phyloP scores from a whole-genome alignment of 2,888 invertebrate genomes.

The Lomographa bimaculata region DNA sequence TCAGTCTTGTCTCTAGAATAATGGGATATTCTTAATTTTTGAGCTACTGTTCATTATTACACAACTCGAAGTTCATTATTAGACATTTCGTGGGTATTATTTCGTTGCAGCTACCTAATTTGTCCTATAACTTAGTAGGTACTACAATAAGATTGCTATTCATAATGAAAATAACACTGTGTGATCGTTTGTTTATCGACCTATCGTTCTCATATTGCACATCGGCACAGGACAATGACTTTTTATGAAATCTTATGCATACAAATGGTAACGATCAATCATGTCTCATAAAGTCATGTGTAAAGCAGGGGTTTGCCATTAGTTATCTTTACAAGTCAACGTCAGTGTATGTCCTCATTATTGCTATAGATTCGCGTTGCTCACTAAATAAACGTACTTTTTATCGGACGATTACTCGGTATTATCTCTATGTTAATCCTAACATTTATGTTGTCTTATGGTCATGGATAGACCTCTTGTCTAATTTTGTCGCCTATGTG shows the following conservation, averaged over 20 bases:
- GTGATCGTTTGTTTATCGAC: constrained; percentile 43
- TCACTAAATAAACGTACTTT: constrained; percentile 10
- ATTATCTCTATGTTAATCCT: constrained; percentile 9
- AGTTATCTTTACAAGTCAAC: too few relatives aligned
- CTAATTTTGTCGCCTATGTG: too few relatives aligned
- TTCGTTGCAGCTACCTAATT: too few relatives aligned
- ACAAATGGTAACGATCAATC: constrained; percentile 20
- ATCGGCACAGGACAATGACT: constrained; percentile 55
- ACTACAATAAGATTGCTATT: constrained; percentile 41
- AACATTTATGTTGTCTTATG: too few relatives aligned
- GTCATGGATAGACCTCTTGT: too few relatives aligned
- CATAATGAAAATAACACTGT: constrained; percentile 45
- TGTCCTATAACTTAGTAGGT: too few relatives aligned
- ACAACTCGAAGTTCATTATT: too few relatives aligned
- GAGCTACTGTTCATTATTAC: too few relatives aligned
- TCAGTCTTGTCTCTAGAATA: too few relatives aligned
- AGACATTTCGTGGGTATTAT: too few relatives aligned
- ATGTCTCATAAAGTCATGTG: constrained; percentile 11
- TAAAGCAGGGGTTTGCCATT: constrained; percentile 5
- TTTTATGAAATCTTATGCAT: constrained; percentile 40
- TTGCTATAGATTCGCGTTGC: constrained; percentile 1
- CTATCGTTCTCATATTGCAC: constrained; percentile 44
- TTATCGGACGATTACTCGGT: constrained; percentile 9
- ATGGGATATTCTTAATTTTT: too few relatives aligned
- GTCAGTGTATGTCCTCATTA: constrained; percentile 1